Evolutionary conservation across 2,797 vertebrate genomes (phyloP), one percentile per base, ranked within the genome.

Genomic region (Pipistrellus nathusii): DNA sequence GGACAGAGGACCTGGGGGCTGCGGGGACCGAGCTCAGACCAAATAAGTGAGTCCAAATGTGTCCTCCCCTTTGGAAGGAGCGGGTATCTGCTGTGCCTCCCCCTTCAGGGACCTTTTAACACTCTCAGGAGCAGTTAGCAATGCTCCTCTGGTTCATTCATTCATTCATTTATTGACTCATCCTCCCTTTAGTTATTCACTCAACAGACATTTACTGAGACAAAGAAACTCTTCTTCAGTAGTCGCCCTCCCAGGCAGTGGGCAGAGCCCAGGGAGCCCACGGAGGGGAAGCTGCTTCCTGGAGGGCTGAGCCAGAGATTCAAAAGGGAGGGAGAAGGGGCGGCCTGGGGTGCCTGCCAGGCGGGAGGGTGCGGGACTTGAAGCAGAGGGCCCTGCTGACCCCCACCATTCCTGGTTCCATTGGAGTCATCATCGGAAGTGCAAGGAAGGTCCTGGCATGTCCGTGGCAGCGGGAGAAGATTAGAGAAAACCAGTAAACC

Each of bases 381-480:
- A 75, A 44, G 32, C 44, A 46, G 76, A 12, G 12, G 13, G 7
- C 0, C 30, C 32, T 25, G 64, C 25, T 6, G 35, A 2, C 3
- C n/a, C 21, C 20, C 44, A 32, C 55, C 1, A 0, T 9, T 38
- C n/a, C 62, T 7, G 7, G 44, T 23, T 66, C 0, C 17, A 8
- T 18, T 44, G 75, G 76, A 44, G 13, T n/a, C 17, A 15, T 10
- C 0, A 35, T 38, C 5, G 0, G n/a, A 84, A 66, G 1, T n/a
- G 4, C 48, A 38, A n/a, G 55, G 25, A 51, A 51, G 6, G 7
- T 12, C 27, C 44, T 2, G 25, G n/a, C 0, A 0, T 20, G n/a
- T 8, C 2, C 30, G 6, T 21, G 15, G 48, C 15, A 3, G 4
- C 2, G 1, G 1, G 30, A 6, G 32, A 12, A 25, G 11, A 51